phyloP scores from a whole-genome alignment of 2,113 vertebrate genomes.

The Poeciliopsis prolifica region DNA sequence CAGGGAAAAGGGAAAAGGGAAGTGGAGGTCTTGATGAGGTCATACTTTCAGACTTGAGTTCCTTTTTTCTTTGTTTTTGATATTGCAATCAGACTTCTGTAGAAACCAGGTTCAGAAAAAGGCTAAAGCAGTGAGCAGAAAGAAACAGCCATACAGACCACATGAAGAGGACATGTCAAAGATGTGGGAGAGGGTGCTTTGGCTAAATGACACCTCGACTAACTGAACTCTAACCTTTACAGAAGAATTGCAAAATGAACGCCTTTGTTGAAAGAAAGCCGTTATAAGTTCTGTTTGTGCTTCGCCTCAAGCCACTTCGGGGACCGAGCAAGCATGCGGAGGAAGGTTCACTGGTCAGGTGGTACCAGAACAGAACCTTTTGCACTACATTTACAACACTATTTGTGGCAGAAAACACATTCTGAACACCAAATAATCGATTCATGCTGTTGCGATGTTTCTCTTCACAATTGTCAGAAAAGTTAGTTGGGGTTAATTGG shows the following conservation, averaged over 20 bases:
- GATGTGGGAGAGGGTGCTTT: not conserved
- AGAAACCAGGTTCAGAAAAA: conserved; percentile 33
- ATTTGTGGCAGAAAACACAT: not conserved
- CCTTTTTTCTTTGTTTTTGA: not conserved
- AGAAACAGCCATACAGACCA: too few species aligned
- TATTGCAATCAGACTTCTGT: conserved; percentile 25
- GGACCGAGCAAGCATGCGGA: too few species aligned
- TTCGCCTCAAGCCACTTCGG: too few species aligned
- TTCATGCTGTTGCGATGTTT: not conserved
- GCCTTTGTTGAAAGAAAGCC: too few species aligned
- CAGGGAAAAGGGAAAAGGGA: not conserved
- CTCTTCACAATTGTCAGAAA: not conserved
- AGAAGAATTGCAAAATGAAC: not conserved
- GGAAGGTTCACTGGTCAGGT: too few species aligned
- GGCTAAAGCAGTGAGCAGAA: not conserved
- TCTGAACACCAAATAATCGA: not conserved
- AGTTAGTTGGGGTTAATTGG: not conserved
- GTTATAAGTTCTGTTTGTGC: too few species aligned
- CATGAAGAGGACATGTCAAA: not conserved
- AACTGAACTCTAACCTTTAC: not conserved
- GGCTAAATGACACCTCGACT: not conserved
- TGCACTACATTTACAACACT: not conserved
- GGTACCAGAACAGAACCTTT: too few species aligned
- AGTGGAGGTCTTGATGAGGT: not conserved
- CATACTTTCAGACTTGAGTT: not conserved